phyloP scores from a whole-genome alignment of 2,113 vertebrate species.

The Ammodytes dubius region DNA sequence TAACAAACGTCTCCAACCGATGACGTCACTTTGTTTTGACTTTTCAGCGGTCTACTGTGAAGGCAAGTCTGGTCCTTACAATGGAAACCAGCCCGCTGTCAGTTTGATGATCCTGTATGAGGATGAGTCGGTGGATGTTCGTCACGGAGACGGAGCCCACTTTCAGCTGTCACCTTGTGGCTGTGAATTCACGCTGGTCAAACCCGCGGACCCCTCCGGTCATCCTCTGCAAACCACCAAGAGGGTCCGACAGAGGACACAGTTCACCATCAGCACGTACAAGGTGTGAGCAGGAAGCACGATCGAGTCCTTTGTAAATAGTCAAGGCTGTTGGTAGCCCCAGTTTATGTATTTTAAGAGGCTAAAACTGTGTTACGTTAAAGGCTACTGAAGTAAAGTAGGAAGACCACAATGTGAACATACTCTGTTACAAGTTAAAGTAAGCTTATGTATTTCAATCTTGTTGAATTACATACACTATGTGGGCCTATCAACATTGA shows the following conservation, averaged over 20 bases:
- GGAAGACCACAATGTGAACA: no score
- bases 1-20: slow-evolving; percentile 17
- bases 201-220: slow-evolving; percentile 59
- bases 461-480: no score
- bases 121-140: slow-evolving; percentile 88
- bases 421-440: no score
- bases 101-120: slow-evolving; percentile 85
- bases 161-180: slow-evolving; percentile 91
- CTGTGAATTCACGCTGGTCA: slow-evolving; percentile 87
- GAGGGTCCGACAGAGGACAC: slow-evolving; percentile 86
- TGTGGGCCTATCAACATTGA: no score
- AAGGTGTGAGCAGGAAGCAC: slow-evolving; percentile 74
- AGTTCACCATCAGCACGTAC: slow-evolving; percentile 87
- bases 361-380: background rate
- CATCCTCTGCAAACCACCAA: slow-evolving; percentile 82
- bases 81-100: slow-evolving; percentile 61
- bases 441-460: no score
- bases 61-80: rapidly evolving
- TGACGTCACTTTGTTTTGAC: slow-evolving; percentile 39
- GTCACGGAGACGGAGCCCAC: slow-evolving; percentile 79
- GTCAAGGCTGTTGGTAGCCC: background rate
- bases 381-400: no score
- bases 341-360: background rate
- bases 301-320: background rate
- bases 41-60: slow-evolving; percentile 5